phyloP scores from a whole-genome alignment of 2,888 invertebrate species.

The Plemyria rubiginata region DNA sequence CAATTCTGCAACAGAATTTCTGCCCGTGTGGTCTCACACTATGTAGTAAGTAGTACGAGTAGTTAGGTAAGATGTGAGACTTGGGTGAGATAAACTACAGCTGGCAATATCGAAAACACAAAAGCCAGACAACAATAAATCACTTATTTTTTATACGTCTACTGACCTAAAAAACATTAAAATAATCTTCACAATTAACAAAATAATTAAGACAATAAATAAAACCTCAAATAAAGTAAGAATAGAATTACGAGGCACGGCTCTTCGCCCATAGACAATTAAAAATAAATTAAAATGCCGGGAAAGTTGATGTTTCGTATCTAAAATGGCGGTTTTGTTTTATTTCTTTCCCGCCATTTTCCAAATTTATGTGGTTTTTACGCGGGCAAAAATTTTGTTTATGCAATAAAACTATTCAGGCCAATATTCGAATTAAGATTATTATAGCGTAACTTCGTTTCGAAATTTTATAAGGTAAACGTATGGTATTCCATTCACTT shows the following conservation, averaged over 20 bases:
- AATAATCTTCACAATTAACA: slow-evolving; percentile 3
- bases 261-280: slow-evolving; percentile 42
- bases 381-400: slow-evolving; percentile 30
- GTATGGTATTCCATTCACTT: too few relatives aligned
- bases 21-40: too few relatives aligned
- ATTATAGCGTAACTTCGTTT: background rate
- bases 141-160: slow-evolving; percentile 16
- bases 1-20: too few relatives aligned
- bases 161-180: slow-evolving; percentile 9
- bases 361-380: slow-evolving; percentile 39
- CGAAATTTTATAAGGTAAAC: background rate
- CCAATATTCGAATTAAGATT: background rate
- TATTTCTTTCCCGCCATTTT: slow-evolving; percentile 38
- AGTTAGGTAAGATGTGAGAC: too few relatives aligned
- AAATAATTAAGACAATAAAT: slow-evolving; percentile 24
- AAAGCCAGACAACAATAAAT: slow-evolving; percentile 3
- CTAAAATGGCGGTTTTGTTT: slow-evolving; percentile 41
- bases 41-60: too few relatives aligned
- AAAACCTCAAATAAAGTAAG: slow-evolving; percentile 40
- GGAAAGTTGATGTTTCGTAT: slow-evolving; percentile 42
- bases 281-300: slow-evolving; percentile 49
- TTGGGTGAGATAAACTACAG: background rate
- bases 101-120: background rate
- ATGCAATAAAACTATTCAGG: slow-evolving; percentile 19
- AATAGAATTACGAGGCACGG: slow-evolving; percentile 42